These are phyloP conservation scores for Enhydra lutris DNA, from an alignment of 2,113 vertebrate species.

Conservation along the genomic window DNA sequence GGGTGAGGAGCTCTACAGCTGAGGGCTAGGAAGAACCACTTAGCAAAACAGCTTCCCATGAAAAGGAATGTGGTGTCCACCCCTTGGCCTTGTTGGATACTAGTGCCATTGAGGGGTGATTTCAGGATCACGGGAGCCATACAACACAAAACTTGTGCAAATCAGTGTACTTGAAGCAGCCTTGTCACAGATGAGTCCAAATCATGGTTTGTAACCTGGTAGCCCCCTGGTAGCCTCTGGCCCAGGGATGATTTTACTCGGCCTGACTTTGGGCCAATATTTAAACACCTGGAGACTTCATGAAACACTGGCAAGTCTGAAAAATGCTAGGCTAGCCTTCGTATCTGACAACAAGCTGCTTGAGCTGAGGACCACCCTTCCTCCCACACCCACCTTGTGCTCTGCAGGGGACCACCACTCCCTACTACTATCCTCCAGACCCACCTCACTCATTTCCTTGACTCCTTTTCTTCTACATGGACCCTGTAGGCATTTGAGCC, in stretches of 20 bases:
- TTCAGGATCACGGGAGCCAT: not conserved
- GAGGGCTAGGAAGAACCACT: slow-evolving; percentile 29
- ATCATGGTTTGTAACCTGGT: not conserved
- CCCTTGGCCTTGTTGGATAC: not conserved
- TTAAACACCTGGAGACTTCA: not conserved
- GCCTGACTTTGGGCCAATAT: not conserved
- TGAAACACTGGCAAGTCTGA: not conserved
- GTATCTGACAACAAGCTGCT: not conserved
- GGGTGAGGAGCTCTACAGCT: not conserved
- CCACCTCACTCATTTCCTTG: not conserved
- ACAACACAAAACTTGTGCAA: not conserved
- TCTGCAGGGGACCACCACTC: not conserved
- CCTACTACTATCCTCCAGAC: not conserved
- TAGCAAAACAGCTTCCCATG: slow-evolving; percentile 38
- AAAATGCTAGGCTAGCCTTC: not conserved
- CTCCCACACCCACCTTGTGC: not conserved
- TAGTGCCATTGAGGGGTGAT: not conserved
- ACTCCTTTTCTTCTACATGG: not conserved
- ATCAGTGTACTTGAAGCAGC: not conserved
- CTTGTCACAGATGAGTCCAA: not conserved
- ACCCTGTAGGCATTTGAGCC: not conserved
- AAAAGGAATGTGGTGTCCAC: not conserved
- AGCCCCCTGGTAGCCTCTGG: not conserved
- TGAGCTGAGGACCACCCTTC: not conserved
- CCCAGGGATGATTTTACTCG: not conserved